A percentile compares a stretch with the other conserved stretches of the same genome.
Conservation (phyloP, 64 coral and sea anemone genomes). For the Orbicella faveolata region DNA sequence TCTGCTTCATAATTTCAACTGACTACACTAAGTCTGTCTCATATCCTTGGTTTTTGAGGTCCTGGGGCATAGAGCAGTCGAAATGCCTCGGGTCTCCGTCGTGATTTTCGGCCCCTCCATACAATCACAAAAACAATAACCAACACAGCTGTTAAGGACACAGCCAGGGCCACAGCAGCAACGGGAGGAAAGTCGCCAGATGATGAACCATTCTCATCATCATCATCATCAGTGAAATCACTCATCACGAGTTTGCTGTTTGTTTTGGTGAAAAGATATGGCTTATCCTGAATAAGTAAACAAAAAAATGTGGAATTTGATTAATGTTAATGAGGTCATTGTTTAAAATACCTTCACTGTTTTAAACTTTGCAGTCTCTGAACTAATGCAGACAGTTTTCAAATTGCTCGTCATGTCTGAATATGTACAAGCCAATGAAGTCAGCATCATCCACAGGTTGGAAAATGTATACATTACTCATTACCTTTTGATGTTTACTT, state of each 20-base stretch:
- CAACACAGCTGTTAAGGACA: conserved; percentile 53
- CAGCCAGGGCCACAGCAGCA: conserved; percentile 64
- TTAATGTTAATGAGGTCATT: no score
- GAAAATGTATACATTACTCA: no score
- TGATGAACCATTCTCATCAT: not conserved
- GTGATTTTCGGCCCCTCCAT: conserved; percentile 63
- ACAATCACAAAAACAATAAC: conserved; percentile 48
- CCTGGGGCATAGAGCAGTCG: conserved; percentile 35
- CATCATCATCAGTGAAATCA: conserved; percentile 17
- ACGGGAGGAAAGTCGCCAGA: conserved; percentile 51
- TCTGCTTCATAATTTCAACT: no score
- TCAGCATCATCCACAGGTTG: no score
- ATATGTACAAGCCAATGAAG: no score
- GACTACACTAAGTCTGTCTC: not conserved
- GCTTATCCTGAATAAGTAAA: conserved; percentile 20
- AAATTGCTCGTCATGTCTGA: no score
- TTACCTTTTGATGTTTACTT: no score
- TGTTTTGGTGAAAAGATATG: conserved; percentile 64
- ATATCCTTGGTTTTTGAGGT: conserved; percentile 71
- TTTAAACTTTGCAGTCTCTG: no score
- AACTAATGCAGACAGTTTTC: no score
- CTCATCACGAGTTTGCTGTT: conserved; percentile 60
- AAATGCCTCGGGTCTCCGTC: conserved; percentile 44
- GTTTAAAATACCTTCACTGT: no score
- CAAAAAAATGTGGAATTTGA: no score